These are phyloP conservation scores for Drosophila repleta DNA, from an alignment of 1,140 invertebrate species.

Conservation along the genomic window DNA sequence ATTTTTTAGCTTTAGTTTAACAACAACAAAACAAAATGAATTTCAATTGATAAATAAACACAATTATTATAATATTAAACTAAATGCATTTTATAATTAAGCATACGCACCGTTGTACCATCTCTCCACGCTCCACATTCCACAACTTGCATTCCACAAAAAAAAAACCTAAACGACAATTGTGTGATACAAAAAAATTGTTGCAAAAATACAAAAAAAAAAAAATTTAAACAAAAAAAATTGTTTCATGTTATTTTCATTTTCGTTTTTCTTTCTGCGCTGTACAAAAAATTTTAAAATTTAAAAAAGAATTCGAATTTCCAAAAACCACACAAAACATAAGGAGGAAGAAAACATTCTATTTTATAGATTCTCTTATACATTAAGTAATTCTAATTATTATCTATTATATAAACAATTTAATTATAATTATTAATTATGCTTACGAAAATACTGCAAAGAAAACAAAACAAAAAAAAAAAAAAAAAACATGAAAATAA, in stretches of 20 bases:
- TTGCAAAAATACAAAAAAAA: conserved; percentile 54
- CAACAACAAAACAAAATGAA: conserved; percentile 40
- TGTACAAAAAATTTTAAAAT: conserved; percentile 44
- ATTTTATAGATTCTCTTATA: conserved; percentile 80
- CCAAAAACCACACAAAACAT: conserved; percentile 19
- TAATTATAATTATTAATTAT: conserved; percentile 83
- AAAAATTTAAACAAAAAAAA: conserved; percentile 14
- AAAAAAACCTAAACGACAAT: conserved; percentile 59
- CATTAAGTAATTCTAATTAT: conserved; percentile 81
- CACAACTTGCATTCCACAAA: conserved; percentile 54
- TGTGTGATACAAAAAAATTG: conserved; percentile 79
- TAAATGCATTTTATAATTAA: conserved; percentile 59
- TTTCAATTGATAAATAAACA: conserved; percentile 38
- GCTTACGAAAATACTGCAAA: conserved; percentile 61
- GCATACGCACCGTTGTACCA: conserved; percentile 78
- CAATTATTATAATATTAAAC: conserved; percentile 41
- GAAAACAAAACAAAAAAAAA: conserved; percentile 44
- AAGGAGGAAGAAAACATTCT: conserved; percentile 53
- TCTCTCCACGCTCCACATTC: conserved; percentile 29
- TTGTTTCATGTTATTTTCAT: conserved; percentile 52
- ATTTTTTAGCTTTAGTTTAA: conserved; percentile 76
- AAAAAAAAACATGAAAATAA: conserved; percentile 46
- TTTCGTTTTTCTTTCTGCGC: conserved; percentile 34
- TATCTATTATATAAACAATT: conserved; percentile 82
- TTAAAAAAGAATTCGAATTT: conserved; percentile 13